Evolutionary conservation across 2,113 vertebrate genomes (phyloP), one percentile per base, ranked within the genome.

Genomic region (Lagenorhynchus albirostris): DNA sequence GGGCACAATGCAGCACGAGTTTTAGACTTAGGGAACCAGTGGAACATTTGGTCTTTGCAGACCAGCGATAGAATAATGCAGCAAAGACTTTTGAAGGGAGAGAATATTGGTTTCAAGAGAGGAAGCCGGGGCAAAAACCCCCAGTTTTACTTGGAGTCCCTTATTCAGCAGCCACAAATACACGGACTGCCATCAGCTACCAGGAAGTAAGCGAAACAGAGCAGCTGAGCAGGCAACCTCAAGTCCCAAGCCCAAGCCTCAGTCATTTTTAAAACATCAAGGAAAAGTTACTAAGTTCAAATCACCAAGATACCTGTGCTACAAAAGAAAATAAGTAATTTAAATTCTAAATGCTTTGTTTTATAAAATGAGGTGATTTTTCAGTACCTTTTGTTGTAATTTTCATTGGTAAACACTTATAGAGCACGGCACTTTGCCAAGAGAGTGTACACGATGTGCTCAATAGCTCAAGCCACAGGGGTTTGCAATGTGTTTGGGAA

Each of bases 391-490:
- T 89, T 41, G 85, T 95, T 44, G 55, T 70, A 15, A 65, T 86
- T 92, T 89, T 89, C 36, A 60, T 8, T n/a, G 58, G 41, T 73
- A 91, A 97, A 94, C 73, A 82, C 89, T 93, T 76, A 41, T 3
- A 38, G 50, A 95, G 26, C 63, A 47, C 1, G 6, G 58, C 67
- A 62, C 7, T 82, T 31, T 38, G 38, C 67, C 77, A 96, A 82
- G 77, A 88, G 70, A 23, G n/a, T 63, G 6, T 82, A 79, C 74
- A n/a, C 23, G 31, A 50, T 18, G 3, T 20, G 41, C 29, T 62
- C 44, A 95, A 93, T 8, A 65, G 41, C 7, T 71, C 33, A 41
- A 13, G 26, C 26, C 58, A 23, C 25, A 68, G 50, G 68, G 81
- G 11, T 80, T 70, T 50, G 26, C 23, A 31, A 14, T 23, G 65